These are phyloP conservation scores for Cyprinodon diabolis DNA, from an alignment of 2,797 vertebrate species.

Conservation along the genomic window DNA sequence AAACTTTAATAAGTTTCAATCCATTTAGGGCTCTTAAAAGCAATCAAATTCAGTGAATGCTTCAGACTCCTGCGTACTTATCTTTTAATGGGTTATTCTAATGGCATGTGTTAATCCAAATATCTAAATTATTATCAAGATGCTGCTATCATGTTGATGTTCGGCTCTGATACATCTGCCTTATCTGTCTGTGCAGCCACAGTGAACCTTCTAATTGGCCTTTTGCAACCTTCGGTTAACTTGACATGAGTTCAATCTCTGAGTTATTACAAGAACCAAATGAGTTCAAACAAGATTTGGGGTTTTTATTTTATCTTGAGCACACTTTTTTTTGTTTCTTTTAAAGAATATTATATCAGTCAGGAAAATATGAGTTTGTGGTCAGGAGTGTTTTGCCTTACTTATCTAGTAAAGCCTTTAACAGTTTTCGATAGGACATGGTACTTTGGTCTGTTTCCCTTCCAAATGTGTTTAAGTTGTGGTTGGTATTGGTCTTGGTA, in stretches of 20 bases:
- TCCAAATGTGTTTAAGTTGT: background rate
- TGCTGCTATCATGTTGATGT: conserved; percentile 62
- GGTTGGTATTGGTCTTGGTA: too few species aligned
- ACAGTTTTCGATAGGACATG: background rate
- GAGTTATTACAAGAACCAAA: background rate
- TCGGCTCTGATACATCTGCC: conserved; percentile 47
- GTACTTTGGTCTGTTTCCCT: background rate
- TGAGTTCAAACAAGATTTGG: background rate
- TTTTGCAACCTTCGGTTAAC: conserved; percentile 41
- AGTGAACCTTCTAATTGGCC: conserved; percentile 52
- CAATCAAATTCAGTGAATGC: conserved; percentile 58
- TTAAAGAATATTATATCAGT: background rate
- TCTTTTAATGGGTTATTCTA: conserved; percentile 76
- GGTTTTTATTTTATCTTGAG: background rate
- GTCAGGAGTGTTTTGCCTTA: background rate
- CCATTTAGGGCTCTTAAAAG: conserved; percentile 63
- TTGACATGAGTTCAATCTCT: background rate
- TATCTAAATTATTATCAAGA: conserved; percentile 79
- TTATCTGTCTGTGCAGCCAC: conserved; percentile 50
- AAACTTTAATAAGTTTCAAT: conserved; percentile 66
- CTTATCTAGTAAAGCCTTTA: background rate
- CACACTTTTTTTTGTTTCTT: background rate
- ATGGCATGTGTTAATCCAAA: conserved; percentile 68
- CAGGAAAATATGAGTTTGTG: background rate
- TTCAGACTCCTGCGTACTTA: conserved; percentile 59